Conservation (phyloP, 2,113 vertebrate genomes). For the Naja naja region DNA sequence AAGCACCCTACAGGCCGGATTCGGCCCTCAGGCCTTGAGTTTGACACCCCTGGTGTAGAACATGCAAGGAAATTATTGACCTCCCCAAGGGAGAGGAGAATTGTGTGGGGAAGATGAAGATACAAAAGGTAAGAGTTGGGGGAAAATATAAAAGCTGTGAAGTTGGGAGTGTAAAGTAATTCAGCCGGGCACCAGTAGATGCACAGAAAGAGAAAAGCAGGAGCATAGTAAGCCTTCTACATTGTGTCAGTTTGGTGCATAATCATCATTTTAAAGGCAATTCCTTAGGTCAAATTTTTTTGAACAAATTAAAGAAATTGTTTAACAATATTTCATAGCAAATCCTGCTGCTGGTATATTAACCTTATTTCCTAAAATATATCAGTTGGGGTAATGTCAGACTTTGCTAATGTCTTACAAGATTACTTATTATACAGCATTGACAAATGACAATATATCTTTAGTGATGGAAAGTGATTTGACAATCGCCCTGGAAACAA, state of each 20-base stretch:
- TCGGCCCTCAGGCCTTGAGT: too few relatives aligned
- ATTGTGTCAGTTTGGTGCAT: not conserved
- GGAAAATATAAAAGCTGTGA: not conserved
- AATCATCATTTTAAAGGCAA: not conserved
- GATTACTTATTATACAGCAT: not conserved
- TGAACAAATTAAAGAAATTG: not conserved
- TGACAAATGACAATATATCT: not conserved
- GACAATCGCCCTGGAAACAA: not conserved
- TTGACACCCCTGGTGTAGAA: not conserved
- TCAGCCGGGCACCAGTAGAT: not conserved
- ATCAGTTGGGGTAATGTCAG: not conserved
- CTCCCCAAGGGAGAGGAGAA: not conserved
- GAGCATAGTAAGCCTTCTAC: not conserved
- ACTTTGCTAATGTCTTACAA: not conserved
- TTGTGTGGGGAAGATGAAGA: not conserved
- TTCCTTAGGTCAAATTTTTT: not conserved
- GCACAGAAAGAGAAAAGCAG: not conserved
- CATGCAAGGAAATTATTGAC: not conserved
- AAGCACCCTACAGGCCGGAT: too few relatives aligned
- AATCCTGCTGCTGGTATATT: not conserved
- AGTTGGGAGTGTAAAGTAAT: not conserved
- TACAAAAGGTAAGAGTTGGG: not conserved
- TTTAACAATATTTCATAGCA: not conserved
- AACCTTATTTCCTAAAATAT: not conserved
- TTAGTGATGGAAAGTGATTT: not conserved